Percentiles rank a stretch among this genome's conserved stretches.
Evolutionary conservation across 2,797 vertebrate species (phyloP).

Genomic region (Pangasius larnaudii): DNA sequence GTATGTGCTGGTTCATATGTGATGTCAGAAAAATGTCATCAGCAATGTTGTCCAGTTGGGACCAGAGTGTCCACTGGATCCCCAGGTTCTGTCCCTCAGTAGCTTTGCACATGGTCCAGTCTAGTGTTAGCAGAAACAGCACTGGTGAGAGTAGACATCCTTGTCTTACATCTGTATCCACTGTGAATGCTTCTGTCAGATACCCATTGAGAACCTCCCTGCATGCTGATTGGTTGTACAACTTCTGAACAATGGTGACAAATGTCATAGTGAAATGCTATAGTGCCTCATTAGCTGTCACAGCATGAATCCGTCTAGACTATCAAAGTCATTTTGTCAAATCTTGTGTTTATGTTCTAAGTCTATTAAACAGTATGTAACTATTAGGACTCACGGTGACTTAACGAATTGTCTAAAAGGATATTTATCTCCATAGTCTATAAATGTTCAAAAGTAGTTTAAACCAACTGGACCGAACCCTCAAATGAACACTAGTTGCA

Average conservation of each 20-base stretch:
- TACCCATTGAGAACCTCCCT: not conserved
- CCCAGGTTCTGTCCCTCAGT: not conserved
- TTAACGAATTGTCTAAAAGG: not conserved
- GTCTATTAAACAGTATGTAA: not conserved
- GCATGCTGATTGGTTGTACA: not conserved
- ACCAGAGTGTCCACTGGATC: not conserved
- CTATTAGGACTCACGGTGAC: not conserved
- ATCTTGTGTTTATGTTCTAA: not conserved
- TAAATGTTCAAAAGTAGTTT: not conserved
- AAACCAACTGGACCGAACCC: not conserved
- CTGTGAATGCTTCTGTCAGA: not conserved
- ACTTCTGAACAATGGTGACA: not conserved
- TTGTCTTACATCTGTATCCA: not conserved
- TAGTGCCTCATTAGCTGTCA: not conserved
- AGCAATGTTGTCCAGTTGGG: not conserved
- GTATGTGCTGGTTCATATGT: not conserved
- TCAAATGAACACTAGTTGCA: not conserved
- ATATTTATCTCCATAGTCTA: not conserved
- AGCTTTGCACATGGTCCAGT: not conserved
- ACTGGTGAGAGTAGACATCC: too few relatives aligned
- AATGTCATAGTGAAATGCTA: not conserved
- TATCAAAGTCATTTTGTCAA: not conserved
- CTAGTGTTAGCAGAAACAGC: not conserved
- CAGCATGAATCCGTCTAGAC: not conserved
- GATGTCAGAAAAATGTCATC: not conserved